These are phyloP conservation scores for Miichthys miiuy DNA, from an alignment of 2,797 vertebrate species.

Conservation along the genomic window DNA sequence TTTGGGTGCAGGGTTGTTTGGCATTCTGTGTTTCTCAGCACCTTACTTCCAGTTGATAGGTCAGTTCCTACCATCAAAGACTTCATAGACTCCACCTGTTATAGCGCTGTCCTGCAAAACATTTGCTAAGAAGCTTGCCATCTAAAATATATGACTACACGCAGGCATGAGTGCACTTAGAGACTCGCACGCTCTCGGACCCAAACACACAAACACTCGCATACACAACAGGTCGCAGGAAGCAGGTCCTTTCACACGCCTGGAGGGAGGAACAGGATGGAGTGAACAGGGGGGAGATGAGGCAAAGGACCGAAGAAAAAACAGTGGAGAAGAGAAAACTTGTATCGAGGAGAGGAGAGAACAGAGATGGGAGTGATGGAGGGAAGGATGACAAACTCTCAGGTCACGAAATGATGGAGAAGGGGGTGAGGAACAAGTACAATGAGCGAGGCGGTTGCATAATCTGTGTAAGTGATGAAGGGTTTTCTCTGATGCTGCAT, in stretches of 20 bases:
- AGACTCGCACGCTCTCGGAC: conserved; percentile 8
- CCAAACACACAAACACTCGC: conserved; percentile 5
- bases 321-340: conserved; percentile 19
- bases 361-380: conserved; percentile 36
- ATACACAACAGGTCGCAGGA: conserved; percentile 49
- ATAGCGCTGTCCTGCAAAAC: conserved; percentile 16
- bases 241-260: conserved; percentile 72
- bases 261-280: conserved; percentile 36
- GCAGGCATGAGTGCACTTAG: conserved; percentile 17
- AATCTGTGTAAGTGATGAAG: conserved; percentile 67
- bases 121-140: conserved; percentile 24
- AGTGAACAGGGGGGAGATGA: conserved; percentile 4
- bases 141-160: conserved; percentile 34
- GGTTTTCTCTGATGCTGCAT: conserved; percentile 67
- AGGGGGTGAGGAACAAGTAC: conserved; percentile 24
- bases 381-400: conserved; percentile 39
- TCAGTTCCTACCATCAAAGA: conserved; percentile 54
- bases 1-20: conserved; percentile 48
- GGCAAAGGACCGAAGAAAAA: conserved; percentile 28
- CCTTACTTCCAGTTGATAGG: conserved; percentile 36
- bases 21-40: conserved; percentile 54
- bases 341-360: conserved; percentile 28
- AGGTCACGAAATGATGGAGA: conserved; percentile 49
- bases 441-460: conserved; percentile 67
- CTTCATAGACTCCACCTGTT: conserved; percentile 30